Percentiles rank a stretch among this genome's conserved stretches.
Evolutionary conservation across 2,113 vertebrate species (phyloP).

Genomic region (Stictonetta naevosa): DNA sequence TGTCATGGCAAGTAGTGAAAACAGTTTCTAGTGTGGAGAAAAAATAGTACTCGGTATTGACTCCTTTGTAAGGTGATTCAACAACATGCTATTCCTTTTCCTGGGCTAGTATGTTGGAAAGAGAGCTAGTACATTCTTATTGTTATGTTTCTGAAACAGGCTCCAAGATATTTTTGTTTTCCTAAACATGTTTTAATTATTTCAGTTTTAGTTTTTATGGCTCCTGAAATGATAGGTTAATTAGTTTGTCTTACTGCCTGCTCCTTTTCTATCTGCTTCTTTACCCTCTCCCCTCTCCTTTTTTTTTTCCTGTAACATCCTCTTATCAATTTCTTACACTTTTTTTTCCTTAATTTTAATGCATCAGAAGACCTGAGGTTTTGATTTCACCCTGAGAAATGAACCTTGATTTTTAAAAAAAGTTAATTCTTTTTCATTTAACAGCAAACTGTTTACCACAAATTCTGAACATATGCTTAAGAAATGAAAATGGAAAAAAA

Average conservation of each 20-base stretch:
- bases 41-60: not conserved
- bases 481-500: not conserved
- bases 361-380: not conserved
- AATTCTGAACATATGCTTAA: not conserved
- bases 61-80: not conserved
- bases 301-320: not conserved
- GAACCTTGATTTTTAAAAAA: no score
- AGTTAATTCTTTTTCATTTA: not conserved
- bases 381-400: not conserved
- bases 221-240: not conserved
- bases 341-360: not conserved
- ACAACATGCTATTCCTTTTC: not conserved
- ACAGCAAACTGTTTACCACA: not conserved
- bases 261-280: not conserved
- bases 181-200: not conserved
- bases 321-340: not conserved
- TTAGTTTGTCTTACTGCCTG: not conserved
- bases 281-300: not conserved
- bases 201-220: not conserved
- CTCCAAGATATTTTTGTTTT: not conserved
- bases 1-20: not conserved
- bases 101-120: not conserved
- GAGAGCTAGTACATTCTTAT: not conserved
- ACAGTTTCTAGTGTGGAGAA: not conserved
- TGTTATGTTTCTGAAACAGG: not conserved